Evolutionary conservation across 2,797 vertebrate genomes (phyloP).

Genomic region (Ctenochaetus hawaiiensis): DNA sequence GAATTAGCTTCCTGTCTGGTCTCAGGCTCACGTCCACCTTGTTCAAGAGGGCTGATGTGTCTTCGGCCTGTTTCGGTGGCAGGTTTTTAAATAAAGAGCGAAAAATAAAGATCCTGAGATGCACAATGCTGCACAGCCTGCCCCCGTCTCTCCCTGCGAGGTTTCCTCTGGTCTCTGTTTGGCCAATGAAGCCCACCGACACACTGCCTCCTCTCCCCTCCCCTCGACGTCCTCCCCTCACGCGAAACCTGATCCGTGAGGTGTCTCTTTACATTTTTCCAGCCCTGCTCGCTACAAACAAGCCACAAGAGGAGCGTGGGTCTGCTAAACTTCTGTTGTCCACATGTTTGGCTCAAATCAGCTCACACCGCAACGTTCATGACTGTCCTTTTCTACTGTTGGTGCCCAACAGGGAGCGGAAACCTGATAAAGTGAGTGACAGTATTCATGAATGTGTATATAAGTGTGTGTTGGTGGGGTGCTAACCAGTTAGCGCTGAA

Average conservation of each 20-base stretch:
- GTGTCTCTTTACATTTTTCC: constrained; percentile 79
- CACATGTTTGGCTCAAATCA: constrained; percentile 55
- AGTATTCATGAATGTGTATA: constrained; percentile 10
- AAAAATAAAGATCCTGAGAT: constrained; percentile 64
- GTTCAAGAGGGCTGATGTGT: constrained; percentile 40
- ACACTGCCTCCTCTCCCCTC: constrained; percentile 33
- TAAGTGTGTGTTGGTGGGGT: background rate
- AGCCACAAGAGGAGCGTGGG: constrained; percentile 54
- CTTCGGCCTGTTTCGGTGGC: constrained; percentile 66
- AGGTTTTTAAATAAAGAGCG: constrained; percentile 56
- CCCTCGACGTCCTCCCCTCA: constrained; percentile 53
- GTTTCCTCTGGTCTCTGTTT: constrained; percentile 60
- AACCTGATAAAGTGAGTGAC: constrained; percentile 74
- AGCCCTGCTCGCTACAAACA: constrained; percentile 69
- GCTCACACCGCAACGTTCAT: constrained; percentile 35
- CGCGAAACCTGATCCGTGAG: constrained; percentile 79
- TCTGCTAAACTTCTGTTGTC: constrained; percentile 39
- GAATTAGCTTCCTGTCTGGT: constrained; percentile 3
- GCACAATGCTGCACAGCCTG: constrained; percentile 52
- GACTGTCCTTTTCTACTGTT: constrained; percentile 34
- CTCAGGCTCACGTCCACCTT: constrained; percentile 1
- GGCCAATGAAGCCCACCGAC: constrained; percentile 73
- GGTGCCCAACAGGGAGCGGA: constrained; percentile 53
- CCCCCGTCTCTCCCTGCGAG: constrained; percentile 28
- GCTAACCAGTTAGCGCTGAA: constrained; percentile 30